phyloP scores from a whole-genome alignment of 2,113 vertebrate species.

The Aptenodytes patagonicus region DNA sequence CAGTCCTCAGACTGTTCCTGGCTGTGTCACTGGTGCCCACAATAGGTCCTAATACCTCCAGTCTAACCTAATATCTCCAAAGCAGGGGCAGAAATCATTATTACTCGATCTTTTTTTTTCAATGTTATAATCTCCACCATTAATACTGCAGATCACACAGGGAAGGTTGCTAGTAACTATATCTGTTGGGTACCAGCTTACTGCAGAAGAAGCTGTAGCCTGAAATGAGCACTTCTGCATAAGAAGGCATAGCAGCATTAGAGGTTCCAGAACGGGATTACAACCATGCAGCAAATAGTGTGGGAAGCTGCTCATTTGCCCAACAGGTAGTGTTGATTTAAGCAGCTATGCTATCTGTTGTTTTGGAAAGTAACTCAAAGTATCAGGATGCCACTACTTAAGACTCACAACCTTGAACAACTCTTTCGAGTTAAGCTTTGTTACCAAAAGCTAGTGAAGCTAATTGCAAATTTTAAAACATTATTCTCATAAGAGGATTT shows the following conservation, averaged over 20 bases:
- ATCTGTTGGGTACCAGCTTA: not conserved
- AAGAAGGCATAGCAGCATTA: not conserved
- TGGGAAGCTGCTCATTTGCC: not conserved
- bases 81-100: not conserved
- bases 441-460: not conserved
- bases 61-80: not conserved
- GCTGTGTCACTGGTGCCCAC: too few relatives aligned
- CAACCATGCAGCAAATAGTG: not conserved
- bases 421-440: not conserved
- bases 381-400: not conserved
- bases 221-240: not conserved
- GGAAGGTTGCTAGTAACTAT: not conserved
- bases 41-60: not conserved
- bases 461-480: not conserved
- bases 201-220: not conserved
- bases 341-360: not conserved
- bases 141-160: not conserved
- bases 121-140: not conserved
- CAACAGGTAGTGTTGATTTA: not conserved
- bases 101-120: not conserved
- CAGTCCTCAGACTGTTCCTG: too few relatives aligned
- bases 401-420: not conserved
- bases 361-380: not conserved
- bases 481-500: not conserved
- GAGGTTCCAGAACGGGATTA: not conserved